These are phyloP conservation scores for Trichogramma evanescens DNA, from an alignment of 2,888 invertebrate genomes.

Conservation along the genomic window DNA sequence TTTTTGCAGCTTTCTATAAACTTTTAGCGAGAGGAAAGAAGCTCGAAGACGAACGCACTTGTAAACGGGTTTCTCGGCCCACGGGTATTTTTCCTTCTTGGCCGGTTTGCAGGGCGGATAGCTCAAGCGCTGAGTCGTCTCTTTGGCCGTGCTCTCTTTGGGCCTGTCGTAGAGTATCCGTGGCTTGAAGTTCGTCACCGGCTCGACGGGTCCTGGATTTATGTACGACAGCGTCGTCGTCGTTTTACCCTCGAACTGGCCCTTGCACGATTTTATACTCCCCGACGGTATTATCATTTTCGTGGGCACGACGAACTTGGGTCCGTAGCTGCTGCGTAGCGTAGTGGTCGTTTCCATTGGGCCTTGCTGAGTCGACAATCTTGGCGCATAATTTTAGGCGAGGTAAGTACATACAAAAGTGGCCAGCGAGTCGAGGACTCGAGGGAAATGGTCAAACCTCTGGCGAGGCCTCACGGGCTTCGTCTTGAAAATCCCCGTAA, in stretches of 20 bases:
- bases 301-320: conserved; percentile 32
- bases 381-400: conserved; percentile 6
- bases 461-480: conserved; percentile 35
- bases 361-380: conserved; percentile 29
- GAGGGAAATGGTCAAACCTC: conserved; percentile 28
- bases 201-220: conserved; percentile 34
- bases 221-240: conserved; percentile 35
- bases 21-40: neutral
- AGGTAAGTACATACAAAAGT: neutral
- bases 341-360: conserved; percentile 41
- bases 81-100: conserved; percentile 37
- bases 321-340: conserved; percentile 34
- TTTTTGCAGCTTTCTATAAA: neutral
- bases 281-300: conserved; percentile 37
- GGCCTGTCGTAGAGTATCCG: conserved; percentile 33
- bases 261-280: conserved; percentile 33
- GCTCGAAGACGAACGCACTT: conserved; percentile 18
- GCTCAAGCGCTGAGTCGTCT: conserved; percentile 43
- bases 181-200: conserved; percentile 39
- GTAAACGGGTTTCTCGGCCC: conserved; percentile 39
- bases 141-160: conserved; percentile 29
- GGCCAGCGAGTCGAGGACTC: neutral
- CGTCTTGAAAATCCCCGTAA: conserved; percentile 32
- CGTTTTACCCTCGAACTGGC: conserved; percentile 33
- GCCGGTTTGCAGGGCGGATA: conserved; percentile 38